phyloP scores from a whole-genome alignment of 1,140 invertebrate genomes.

The Lepidurus couesii region DNA sequence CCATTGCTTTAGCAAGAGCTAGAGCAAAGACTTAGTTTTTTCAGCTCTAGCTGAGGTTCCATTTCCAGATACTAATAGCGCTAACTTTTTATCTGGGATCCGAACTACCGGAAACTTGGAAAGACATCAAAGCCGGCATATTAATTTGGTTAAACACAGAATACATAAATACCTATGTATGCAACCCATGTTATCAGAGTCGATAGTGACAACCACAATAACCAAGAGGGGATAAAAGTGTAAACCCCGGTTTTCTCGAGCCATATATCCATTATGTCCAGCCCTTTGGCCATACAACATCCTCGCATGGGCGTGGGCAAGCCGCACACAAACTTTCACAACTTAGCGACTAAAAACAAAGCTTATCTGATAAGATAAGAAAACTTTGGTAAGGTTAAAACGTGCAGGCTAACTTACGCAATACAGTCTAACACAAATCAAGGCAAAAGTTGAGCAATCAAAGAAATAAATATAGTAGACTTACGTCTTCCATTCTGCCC shows the following conservation, averaged over 20 bases:
- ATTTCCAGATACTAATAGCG: no score
- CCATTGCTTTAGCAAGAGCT: no score
- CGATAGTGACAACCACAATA: no score
- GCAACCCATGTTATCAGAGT: no score
- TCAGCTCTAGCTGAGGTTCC: no score
- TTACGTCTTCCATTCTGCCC: constrained; percentile 32
- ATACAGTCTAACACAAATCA: not conserved
- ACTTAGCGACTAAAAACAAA: not conserved
- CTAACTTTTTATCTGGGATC: no score
- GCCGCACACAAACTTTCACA: not conserved
- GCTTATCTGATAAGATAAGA: not conserved
- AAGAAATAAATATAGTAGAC: constrained; percentile 26
- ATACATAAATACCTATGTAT: no score
- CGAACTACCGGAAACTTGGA: no score
- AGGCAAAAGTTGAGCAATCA: not conserved
- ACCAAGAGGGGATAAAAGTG: not conserved
- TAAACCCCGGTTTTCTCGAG: not conserved
- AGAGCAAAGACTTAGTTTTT: no score
- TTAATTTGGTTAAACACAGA: no score
- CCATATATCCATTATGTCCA: not conserved
- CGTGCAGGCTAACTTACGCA: not conserved
- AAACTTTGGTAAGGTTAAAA: not conserved
- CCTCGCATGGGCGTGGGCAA: not conserved
- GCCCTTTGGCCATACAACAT: constrained; percentile 1
- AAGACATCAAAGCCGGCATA: no score